Conservation (phyloP, 2,888 invertebrate species). For the Aleiodes testaceus region DNA sequence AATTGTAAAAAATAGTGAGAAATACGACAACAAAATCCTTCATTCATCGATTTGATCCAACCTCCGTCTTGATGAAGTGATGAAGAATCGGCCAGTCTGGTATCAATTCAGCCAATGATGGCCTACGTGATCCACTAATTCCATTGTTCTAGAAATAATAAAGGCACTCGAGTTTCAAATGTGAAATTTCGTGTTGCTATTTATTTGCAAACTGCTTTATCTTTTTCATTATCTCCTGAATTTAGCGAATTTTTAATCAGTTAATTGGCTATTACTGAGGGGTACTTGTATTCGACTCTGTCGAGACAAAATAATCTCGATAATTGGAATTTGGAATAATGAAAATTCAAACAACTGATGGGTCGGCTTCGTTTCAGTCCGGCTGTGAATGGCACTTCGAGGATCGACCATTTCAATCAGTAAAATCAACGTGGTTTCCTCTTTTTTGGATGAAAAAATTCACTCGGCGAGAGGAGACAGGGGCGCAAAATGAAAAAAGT, state of each 20-base stretch:
- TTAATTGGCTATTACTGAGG: conserved; percentile 40
- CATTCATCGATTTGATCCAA: conserved; percentile 75
- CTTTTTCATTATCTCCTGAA: not conserved
- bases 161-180: conserved; percentile 6
- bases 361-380: conserved; percentile 41
- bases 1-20: conserved; percentile 13
- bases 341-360: conserved; percentile 8
- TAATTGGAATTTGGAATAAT: not conserved
- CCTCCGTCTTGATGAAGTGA: conserved; percentile 88
- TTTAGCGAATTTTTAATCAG: conserved; percentile 25
- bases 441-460: conserved; percentile 2
- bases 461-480: conserved; percentile 17
- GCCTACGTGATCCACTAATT: conserved; percentile 81
- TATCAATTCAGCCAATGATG: conserved; percentile 94
- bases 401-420: conserved; percentile 38
- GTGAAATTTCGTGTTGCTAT: too few relatives aligned
- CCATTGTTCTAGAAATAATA: conserved; percentile 70
- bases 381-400: conserved; percentile 46
- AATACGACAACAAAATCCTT: conserved; percentile 32
- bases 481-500: conserved; percentile 36
- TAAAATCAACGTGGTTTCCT: conserved; percentile 18
- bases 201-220: conserved; percentile 27
- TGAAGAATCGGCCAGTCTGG: conserved; percentile 96
- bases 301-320: conserved; percentile 13
- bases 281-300: not conserved